Evolutionary conservation across 2,888 invertebrate species (phyloP), one percentile per base, ranked within the genome.

Genomic region (Clusia tigrina): DNA sequence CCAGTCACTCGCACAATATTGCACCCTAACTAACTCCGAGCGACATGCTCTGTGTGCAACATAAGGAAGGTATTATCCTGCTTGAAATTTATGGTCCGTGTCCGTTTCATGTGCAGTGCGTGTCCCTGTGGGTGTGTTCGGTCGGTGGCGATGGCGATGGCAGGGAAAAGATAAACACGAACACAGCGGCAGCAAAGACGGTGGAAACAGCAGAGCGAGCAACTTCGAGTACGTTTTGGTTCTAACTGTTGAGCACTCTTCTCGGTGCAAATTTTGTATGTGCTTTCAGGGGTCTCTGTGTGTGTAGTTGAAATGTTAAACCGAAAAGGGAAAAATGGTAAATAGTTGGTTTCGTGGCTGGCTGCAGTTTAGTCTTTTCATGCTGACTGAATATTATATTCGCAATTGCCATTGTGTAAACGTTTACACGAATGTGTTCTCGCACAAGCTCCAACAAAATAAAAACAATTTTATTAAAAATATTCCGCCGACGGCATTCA

Each of bases 61-160:
- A 42, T 15, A 15, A 12, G 42, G 12, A 42, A 42, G n/a, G n/a
- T 42, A 42, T 42, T 42, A 42, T 42, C 42, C 42, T 17, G 9
- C n/a, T 42, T 3, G 42, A 69, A 73, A 74, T 72, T 74, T 74
- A 74, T 74, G 72, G 60, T 74, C 73, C 74, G 68, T 70, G 71
- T 72, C 71, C 71, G 63, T 67, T 67, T 32, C 38, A 67, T 60
- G 58, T 68, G 71, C 65, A 67, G 72, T 73, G 67, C 68, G 73
- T 68, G 67, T 68, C 69, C 69, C 68, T 51, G 67, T 65, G n/a
- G 9, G n/a, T n/a, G n/a, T 12, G 42, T 42, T 6, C n/a, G 42
- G 9, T n/a, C n/a, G 42, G 5, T 32, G 32, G 32, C 12, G 5
- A 32, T 5, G 32, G 5, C 32, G 32, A 9, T 12, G 32, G 32